These are phyloP conservation scores for Zoroaster sp. DNA, from an alignment of 53 echinoderm and acorn worm genomes.

Conservation along the genomic window DNA sequence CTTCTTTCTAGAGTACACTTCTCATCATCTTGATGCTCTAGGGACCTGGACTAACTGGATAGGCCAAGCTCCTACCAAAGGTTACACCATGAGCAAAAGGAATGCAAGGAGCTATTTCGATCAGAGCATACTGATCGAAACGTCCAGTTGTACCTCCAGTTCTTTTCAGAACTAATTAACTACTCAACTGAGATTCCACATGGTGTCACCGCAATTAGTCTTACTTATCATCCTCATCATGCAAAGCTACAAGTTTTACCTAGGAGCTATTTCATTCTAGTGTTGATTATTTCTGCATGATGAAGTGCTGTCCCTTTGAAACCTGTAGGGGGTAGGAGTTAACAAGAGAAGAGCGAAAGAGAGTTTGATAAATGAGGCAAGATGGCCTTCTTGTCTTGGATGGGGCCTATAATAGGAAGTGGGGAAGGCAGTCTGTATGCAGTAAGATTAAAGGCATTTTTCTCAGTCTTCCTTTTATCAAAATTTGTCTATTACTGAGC, in stretches of 20 bases:
- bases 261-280: background rate
- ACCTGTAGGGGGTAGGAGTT: constrained; percentile 38
- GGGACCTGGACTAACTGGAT: constrained; percentile 20
- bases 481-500: no score
- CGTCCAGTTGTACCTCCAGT: no score
- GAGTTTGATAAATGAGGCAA: constrained; percentile 58
- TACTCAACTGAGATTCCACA: no score
- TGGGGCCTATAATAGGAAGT: constrained; percentile 2
- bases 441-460: background rate
- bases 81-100: background rate
- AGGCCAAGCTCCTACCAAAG: background rate
- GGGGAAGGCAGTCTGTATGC: background rate
- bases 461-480: no score
- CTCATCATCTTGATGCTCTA: background rate
- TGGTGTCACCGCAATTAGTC: no score
- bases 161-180: no score
- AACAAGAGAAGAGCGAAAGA: constrained; percentile 27
- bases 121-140: no score
- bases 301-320: background rate
- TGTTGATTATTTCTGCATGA: constrained; percentile 6
- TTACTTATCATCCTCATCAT: no score
- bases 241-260: no score
- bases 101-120: background rate
- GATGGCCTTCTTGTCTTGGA: constrained; percentile 34
- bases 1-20: constrained; percentile 21